Base-by-base conservation (phyloP, 2,888 invertebrate species). In the Leptothorax acervorum region DNA sequence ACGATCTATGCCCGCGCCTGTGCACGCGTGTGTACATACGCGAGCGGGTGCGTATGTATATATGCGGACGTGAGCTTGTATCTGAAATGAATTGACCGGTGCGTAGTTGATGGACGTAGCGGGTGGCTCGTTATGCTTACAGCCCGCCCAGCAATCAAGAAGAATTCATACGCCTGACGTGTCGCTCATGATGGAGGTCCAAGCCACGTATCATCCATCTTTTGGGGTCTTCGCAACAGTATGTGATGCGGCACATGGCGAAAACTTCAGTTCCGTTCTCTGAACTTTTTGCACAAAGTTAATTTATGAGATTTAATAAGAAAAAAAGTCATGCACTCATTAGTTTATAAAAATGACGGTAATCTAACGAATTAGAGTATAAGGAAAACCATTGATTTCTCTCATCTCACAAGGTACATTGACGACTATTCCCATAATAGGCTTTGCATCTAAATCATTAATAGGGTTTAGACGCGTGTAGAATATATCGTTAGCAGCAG, bases 101-200 rank as follows among this genome's bases (percentile, higher is more conserved):
- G 91, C 92, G 91, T 91, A 91, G 90, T 93, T 94, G 94, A 94
- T 93, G 94, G 93, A 94, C 94, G 92, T 93, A 92, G 94, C 94
- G 94, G 94, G 94, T 94, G 94, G 94, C 93, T 93, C 92, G 93
- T 93, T 93, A 93, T 91, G 90, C 87, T 90, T 89, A 87, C 92
- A 91, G 91, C 91, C 91, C 87, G 90, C 88, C 88, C 86, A 82
- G 92, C 93, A 94, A 94, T 94, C 94, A 93, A 92, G 92, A 91
- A 88, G 91, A 92, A 94, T 94, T 94, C 93, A 93, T 93, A 92
- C 90, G 92, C 91, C 92, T 91, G 93, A 93, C 93, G 94, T 93
- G 94, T 94, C 94, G 93, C 94, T 93, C 93, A 89, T 94, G 94
- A 94, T 94, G 93, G 93, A 94, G 92, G 87, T 92, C 90, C 92